Evolutionary conservation across 35 echinoderm and acorn worm species (phyloP).

Genomic region (Apostichopus californicus): DNA sequence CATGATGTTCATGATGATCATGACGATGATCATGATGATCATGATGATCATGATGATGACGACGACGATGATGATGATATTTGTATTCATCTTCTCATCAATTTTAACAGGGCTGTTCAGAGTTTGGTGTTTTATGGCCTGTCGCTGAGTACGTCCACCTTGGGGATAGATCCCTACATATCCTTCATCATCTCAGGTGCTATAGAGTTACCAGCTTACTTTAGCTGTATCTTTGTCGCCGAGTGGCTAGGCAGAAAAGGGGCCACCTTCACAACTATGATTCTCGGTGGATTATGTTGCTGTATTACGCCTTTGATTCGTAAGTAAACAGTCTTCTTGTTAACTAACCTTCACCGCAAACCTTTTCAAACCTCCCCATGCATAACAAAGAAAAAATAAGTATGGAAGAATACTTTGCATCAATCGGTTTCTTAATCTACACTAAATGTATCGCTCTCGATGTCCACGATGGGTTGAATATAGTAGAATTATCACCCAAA

Average conservation of each 20-base stretch:
- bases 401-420: no score
- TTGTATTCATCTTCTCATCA: background rate
- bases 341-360: no score
- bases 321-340: background rate
- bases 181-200: constrained; percentile 37
- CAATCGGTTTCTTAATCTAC: no score
- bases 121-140: constrained; percentile 29
- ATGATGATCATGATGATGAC: no score
- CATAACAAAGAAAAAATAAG: no score
- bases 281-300: constrained; percentile 26
- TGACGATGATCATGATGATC: no score
- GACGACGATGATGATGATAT: background rate
- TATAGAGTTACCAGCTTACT: constrained; percentile 27
- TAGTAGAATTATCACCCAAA: background rate
- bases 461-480: background rate
- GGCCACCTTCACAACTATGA: background rate
- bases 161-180: constrained; percentile 51
- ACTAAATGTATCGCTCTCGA: no score
- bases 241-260: constrained; percentile 20
- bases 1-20: no score
- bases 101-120: constrained; percentile 22
- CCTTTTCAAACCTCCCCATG: no score
- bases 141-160: constrained; percentile 21
- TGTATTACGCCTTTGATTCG: constrained; percentile 8
- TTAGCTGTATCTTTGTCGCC: constrained; percentile 13